Percentiles rank a stretch among this genome's conserved stretches.
phyloP scores from a whole-genome alignment of 2,888 invertebrate genomes.

The Chrysodeixis includens region DNA sequence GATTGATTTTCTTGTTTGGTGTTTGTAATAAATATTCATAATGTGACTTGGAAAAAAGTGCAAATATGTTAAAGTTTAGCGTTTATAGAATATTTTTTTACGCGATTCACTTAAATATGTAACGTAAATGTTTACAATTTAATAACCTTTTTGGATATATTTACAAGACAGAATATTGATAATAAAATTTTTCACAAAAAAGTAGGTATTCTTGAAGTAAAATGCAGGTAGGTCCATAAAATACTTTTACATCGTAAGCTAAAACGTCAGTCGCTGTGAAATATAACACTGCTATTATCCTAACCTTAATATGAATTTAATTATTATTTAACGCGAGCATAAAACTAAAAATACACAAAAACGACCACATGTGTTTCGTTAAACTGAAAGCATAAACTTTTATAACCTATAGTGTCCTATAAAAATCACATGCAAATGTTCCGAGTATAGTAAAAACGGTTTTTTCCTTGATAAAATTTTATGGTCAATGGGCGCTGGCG shows the following conservation, averaged over 20 bases:
- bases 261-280: background rate
- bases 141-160: too few species aligned
- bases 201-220: too few species aligned
- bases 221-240: background rate
- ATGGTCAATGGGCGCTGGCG: conserved; percentile 56
- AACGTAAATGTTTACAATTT: too few species aligned
- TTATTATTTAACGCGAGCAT: conserved; percentile 14
- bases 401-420: conserved; percentile 46
- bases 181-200: too few species aligned
- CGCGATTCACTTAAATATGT: too few species aligned
- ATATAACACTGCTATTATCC: background rate
- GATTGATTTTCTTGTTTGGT: background rate
- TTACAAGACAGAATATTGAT: too few species aligned
- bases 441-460: conserved; percentile 37
- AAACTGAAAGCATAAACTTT: conserved; percentile 51
- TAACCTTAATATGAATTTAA: background rate
- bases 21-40: background rate
- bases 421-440: conserved; percentile 54
- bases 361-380: conserved; percentile 34
- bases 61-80: too few species aligned
- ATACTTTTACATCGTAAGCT: background rate
- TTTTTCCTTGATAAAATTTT: conserved; percentile 60
- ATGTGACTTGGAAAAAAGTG: background rate
- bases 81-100: too few species aligned
- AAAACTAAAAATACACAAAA: conserved; percentile 22